Base-by-base conservation (phyloP, 2,113 vertebrate genomes). In the Paralichthys olivaceus region DNA sequence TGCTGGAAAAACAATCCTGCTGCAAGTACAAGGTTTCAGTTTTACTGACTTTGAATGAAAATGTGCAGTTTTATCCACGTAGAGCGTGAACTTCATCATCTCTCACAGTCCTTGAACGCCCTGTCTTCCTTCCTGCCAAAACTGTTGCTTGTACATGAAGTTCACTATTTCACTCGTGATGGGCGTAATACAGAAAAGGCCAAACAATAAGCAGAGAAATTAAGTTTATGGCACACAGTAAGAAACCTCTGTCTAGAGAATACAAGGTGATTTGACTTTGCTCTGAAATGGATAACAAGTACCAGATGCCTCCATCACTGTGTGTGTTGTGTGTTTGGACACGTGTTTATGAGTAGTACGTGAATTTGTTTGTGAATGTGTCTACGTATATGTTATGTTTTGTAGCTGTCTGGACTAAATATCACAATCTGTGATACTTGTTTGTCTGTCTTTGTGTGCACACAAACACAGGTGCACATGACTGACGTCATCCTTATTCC, bases 261-360 rank as follows among this genome's bases (percentile, higher is more conserved):
- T 63, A 67, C 40, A 56, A 81, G 32, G 53, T 68, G 81, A 77
- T 82, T 84, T 76, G 4, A 87, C 81, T 84, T 79, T 32, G 23
- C 13, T 65, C 72, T 62, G 37, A 43, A 81, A 70, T 65, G 60
- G 58, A 59, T 84, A 91, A 91, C 75, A 69, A 82, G 80, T 45
- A 85, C 69, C 91, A 91, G 74, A 86, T 90, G 87, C 43, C 23
- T 62, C 60, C 59, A 40, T 63, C 32, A 14, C 59, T 55, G n/a
- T 58, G 26, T 63, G 20, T 66, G 70, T 23, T 1, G 28, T 83
- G 81, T 59, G 60, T 77, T 34, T 47, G 22, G 6, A 57, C 45
- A 32, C 34, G 12, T 60, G 43, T 83, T 66, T 68, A 17, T 62
- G 66, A 49, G 63, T 17, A 54, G 28, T 29, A 63, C 17, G 37